Percentiles rank a stretch among this genome's conserved stretches.
Evolutionary conservation across 2,113 vertebrate genomes (phyloP).

Genomic region (Cottus gobio): DNA sequence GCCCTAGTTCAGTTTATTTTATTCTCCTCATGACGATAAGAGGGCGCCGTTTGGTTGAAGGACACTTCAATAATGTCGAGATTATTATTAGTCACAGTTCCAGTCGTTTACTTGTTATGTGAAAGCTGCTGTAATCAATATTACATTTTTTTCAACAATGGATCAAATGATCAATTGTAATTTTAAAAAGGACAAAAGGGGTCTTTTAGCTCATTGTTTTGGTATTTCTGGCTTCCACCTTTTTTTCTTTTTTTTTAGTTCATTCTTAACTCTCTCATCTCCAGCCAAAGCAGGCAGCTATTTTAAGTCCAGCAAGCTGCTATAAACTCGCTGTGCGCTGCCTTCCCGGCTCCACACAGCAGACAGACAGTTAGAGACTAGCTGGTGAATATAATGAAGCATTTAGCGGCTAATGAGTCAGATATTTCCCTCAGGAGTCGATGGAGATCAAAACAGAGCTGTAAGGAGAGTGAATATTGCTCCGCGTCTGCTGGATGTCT

Average conservation of each 20-base stretch:
- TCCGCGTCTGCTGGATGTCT: not conserved
- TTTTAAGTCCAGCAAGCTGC: not conserved
- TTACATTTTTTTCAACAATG: no score
- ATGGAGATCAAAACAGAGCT: not conserved
- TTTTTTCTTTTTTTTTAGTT: not conserved
- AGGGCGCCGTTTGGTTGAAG: not conserved
- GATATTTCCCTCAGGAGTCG: conserved; percentile 8
- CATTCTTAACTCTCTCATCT: not conserved
- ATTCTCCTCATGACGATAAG: not conserved
- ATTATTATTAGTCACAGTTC: not conserved
- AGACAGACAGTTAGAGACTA: not conserved
- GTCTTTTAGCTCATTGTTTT: conserved; percentile 4
- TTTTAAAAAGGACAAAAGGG: no score
- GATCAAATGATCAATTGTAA: no score
- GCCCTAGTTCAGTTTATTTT: not conserved
- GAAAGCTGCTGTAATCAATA: not conserved
- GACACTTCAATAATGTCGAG: not conserved
- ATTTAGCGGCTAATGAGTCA: not conserved
- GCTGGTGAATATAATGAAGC: not conserved
- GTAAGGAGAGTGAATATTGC: not conserved
- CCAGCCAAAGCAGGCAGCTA: not conserved
- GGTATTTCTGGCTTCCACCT: not conserved
- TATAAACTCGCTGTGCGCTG: not conserved
- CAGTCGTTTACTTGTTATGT: not conserved
- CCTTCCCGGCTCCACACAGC: not conserved